Evolutionary conservation across 2,797 vertebrate genomes (phyloP).

Genomic region (Eidolon dupreanum): DNA sequence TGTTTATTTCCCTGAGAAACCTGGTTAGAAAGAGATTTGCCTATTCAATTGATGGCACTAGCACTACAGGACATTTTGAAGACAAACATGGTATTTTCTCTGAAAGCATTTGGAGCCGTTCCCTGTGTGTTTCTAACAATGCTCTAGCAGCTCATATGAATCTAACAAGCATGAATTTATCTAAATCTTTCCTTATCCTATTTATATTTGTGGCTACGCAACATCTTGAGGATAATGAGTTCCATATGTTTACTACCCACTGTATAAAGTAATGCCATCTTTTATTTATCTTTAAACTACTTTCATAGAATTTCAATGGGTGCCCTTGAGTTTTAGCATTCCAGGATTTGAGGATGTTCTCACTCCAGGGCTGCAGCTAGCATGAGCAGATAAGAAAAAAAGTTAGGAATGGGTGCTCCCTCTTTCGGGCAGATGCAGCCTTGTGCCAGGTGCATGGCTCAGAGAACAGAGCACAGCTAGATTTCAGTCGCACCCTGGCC

Average conservation of each 20-base stretch:
- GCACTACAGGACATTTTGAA: background rate
- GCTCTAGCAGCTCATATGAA: slow-evolving; percentile 66
- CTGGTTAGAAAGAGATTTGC: background rate
- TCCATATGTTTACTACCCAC: slow-evolving; percentile 82
- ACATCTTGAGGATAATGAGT: slow-evolving; percentile 80
- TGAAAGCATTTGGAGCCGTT: slow-evolving; percentile 67
- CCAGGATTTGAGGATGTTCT: slow-evolving; percentile 42
- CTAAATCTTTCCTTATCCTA: slow-evolving; percentile 76
- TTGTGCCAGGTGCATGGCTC: background rate
- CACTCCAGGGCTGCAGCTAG: background rate
- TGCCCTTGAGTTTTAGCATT: slow-evolving; percentile 48
- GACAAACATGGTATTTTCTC: slow-evolving; percentile 46
- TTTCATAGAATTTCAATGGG: slow-evolving; percentile 75
- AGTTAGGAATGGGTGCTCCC: background rate
- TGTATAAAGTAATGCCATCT: slow-evolving; percentile 78
- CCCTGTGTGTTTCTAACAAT: slow-evolving; percentile 74
- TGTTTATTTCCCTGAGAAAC: background rate
- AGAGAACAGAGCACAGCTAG: background rate
- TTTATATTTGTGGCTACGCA: slow-evolving; percentile 79
- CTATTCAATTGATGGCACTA: background rate
- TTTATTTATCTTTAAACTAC: slow-evolving; percentile 78
- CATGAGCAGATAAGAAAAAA: background rate
- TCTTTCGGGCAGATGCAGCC: background rate
- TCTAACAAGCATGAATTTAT: slow-evolving; percentile 71
- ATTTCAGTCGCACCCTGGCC: background rate